Percentiles rank a stretch among this genome's conserved stretches.
phyloP scores from a whole-genome alignment of 2,888 invertebrate genomes.

The Chrysodeixis includens region DNA sequence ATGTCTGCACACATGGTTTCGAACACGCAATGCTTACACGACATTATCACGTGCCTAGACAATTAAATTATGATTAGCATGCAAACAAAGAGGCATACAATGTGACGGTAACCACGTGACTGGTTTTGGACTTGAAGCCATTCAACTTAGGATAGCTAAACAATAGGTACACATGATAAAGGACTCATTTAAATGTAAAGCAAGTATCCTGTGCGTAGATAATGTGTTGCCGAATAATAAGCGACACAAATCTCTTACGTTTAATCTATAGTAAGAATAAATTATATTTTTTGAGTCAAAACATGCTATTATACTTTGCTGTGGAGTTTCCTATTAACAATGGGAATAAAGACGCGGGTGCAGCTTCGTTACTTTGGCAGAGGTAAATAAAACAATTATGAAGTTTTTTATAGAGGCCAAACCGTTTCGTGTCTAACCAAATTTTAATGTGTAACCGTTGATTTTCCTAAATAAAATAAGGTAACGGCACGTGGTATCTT shows the following conservation, averaged over 20 bases:
- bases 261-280: no score
- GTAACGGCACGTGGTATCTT: no score
- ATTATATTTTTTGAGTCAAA: no score
- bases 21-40: neutral
- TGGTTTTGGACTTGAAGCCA: neutral
- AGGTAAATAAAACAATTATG: no score
- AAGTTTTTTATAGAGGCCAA: no score
- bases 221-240: neutral
- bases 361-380: no score
- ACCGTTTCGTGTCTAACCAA: no score
- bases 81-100: neutral
- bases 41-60: neutral
- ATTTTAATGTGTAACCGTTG: no score
- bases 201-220: neutral
- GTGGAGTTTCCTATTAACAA: no score
- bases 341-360: no score
- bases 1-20: neutral
- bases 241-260: neutral
- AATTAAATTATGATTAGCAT: neutral
- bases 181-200: neutral
- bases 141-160: neutral
- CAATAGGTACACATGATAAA: neutral
- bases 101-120: neutral
- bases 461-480: no score
- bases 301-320: no score